Base-by-base conservation (phyloP, 1,140 invertebrate species). In the Zaprionus camerounensis region DNA sequence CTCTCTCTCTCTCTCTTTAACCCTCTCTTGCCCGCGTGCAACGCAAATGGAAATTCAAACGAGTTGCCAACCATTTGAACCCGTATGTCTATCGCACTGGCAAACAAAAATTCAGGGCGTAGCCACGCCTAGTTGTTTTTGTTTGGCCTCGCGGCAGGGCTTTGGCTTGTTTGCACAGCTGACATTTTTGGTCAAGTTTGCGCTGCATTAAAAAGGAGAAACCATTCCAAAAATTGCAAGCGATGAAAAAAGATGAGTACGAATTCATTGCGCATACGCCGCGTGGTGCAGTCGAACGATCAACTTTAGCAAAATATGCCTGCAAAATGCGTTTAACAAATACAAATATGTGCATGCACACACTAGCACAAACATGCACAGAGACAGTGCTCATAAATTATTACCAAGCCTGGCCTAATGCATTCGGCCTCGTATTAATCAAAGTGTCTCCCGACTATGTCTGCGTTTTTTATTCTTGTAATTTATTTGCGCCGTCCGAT, bases 361-460 rank as follows among this genome's bases (percentile, higher is more conserved):
- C 67, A 78, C 71, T 74, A 77, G 76, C 53, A 84, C 62, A 56
- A 55, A 44, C 51, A 24, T 49, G 6, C 34, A 17, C 55, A 41
- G 20, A 31, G 22, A 34, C 36, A 13, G 20, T 55, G 59, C 62
- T 68, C 81, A 74, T 87, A 88, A 87, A 88, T 87, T 87, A 87
- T 78, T 55, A 57, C 41, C 46, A 20, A 51, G 17, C 20, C 53
- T 84, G 81, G 78, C 85, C 84, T 88, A 88, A 88, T 88, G 84
- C 75, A 90, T 88, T 88, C 84, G 84, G 66, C 84, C 84, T 88
- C 84, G 75, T 73, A 88, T 88, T 88, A 88, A 88, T 88, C 84
- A 88, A 88, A 81, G 78, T 88, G 80, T 83, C 73, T 72, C 53
- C 70, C 57, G 57, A 34, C 26, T 31, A 70, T 77, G 72, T 77